A percentile compares a stretch with the other conserved stretches of the same genome.
These are phyloP conservation scores for Cenopis cana DNA, from an alignment of 2,888 invertebrate genomes.

Conservation along the genomic window DNA sequence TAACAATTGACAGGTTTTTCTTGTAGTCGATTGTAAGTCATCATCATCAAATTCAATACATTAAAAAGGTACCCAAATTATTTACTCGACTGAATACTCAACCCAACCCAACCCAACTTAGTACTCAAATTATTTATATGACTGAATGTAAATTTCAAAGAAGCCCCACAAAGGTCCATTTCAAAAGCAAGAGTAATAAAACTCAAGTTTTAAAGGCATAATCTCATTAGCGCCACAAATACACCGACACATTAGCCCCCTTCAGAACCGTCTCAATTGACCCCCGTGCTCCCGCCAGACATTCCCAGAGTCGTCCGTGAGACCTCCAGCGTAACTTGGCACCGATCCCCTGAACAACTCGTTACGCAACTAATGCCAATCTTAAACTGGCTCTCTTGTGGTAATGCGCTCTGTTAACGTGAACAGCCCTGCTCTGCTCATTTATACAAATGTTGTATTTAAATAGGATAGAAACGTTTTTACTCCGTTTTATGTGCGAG, in stretches of 20 bases:
- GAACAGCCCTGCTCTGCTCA: neutral
- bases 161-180: slow-evolving; percentile 2
- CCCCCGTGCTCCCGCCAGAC: slow-evolving; percentile 36
- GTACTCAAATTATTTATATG: no score
- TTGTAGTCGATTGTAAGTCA: no score
- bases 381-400: neutral
- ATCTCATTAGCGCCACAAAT: slow-evolving; percentile 37
- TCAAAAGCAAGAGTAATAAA: slow-evolving; percentile 10
- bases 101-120: no score
- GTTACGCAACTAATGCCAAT: no score
- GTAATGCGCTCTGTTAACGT: neutral
- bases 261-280: slow-evolving; percentile 36
- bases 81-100: no score
- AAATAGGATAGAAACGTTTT: neutral
- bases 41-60: neutral
- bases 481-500: neutral
- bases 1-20: no score
- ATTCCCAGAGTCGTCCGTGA: neutral
- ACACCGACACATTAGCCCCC: slow-evolving; percentile 34
- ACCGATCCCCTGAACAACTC: neutral
- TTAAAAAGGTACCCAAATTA: no score
- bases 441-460: neutral
- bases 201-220: slow-evolving; percentile 30
- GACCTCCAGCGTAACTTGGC: neutral
- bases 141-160: slow-evolving; percentile 11